These are phyloP conservation scores for Mus musculus DNA, from an alignment of 2,113 vertebrate genomes.

Conservation along the genomic window GRCm39 chr5:49921501-49922000, in stretches of 20 bases:
- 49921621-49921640: not conserved
- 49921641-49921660: not conserved
- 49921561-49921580: not conserved
- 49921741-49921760: not conserved
- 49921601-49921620: not conserved
- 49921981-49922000: not conserved
- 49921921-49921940: not conserved
- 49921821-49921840: not conserved
- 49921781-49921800: not conserved
- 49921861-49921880: not conserved
- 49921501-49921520: constrained; percentile 48
- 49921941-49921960: not conserved
- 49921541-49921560: constrained; percentile 32
- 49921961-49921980: not conserved
- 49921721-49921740: not conserved
- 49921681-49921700: not conserved
- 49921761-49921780: constrained; percentile 39
- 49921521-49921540: not conserved
- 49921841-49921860: not conserved
- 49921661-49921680: not conserved
- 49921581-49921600: not conserved
- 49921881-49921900: not conserved
- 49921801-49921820: constrained; percentile 6
- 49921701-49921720: constrained; percentile 6
- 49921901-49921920: constrained; percentile 25